Conservation (phyloP, 2,888 invertebrate genomes). For the Craniophora ligustri region DNA sequence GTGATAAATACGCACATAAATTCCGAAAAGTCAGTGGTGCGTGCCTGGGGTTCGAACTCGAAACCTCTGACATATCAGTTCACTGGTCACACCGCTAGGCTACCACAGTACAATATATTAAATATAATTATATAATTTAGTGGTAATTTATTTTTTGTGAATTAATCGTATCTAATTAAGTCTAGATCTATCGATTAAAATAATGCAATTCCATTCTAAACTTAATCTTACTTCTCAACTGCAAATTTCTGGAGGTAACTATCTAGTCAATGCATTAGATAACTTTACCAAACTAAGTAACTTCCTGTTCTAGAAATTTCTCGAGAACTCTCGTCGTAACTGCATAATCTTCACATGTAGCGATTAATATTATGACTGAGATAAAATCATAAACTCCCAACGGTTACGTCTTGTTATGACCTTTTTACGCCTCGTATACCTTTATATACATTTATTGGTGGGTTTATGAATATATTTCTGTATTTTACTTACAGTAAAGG, state of each 20-base stretch:
- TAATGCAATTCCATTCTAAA: constrained; percentile 11
- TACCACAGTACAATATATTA: too few species aligned
- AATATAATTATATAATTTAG: too few species aligned
- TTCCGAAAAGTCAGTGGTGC: too few species aligned
- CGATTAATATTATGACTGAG: constrained; percentile 11
- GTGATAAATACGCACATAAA: too few species aligned
- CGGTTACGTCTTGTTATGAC: constrained; percentile 9
- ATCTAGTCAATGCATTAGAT: constrained; percentile 15
- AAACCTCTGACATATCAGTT: too few species aligned
- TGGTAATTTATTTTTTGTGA: too few species aligned
- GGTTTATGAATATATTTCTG: constrained; percentile 28
- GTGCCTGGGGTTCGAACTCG: too few species aligned
- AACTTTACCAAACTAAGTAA: constrained; percentile 16
- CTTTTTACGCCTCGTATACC: constrained; percentile 33
- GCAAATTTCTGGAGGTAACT: constrained; percentile 5
- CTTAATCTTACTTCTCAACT: neutral
- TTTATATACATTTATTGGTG: constrained; percentile 33
- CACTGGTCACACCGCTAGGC: too few species aligned
- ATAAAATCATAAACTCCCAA: constrained; percentile 23
- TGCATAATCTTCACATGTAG: constrained; percentile 1
- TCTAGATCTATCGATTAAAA: too few species aligned
- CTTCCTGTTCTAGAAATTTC: constrained; percentile 6
- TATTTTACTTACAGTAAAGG: constrained; percentile 33
- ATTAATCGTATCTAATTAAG: too few species aligned
- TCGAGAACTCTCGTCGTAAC: neutral